phyloP scores from a whole-genome alignment of 2,888 invertebrate species.

The Cephus spinipes region DNA sequence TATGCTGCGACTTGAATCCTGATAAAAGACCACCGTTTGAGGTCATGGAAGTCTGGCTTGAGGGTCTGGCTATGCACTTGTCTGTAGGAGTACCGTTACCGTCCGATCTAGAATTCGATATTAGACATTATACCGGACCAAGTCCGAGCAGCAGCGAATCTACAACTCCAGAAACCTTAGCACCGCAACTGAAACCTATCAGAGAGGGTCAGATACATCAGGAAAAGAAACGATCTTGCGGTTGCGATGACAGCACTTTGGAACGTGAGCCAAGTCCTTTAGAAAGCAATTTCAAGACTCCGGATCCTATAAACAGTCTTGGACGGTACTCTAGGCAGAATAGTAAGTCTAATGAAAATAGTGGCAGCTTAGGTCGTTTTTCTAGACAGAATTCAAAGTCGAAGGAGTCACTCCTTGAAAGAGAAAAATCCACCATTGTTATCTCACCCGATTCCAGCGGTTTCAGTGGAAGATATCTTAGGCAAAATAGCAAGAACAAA shows the following conservation, averaged over 20 bases:
- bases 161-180: constrained; percentile 71
- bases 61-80: constrained; percentile 80
- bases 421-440: constrained; percentile 41
- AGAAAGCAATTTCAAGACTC: constrained; percentile 31
- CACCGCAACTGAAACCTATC: constrained; percentile 70
- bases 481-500: constrained; percentile 42
- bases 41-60: constrained; percentile 89
- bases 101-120: constrained; percentile 78
- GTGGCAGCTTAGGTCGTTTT: constrained; percentile 35
- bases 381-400: constrained; percentile 50
- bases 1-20: constrained; percentile 91
- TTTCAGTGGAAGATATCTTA: constrained; percentile 46
- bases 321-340: constrained; percentile 50
- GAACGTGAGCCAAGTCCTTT: constrained; percentile 52
- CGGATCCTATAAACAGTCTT: constrained; percentile 12
- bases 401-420: constrained; percentile 36
- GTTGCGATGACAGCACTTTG: constrained; percentile 62
- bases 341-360: constrained; percentile 42
- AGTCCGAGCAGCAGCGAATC: constrained; percentile 73
- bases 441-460: constrained; percentile 43
- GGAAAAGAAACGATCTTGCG: constrained; percentile 54
- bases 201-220: constrained; percentile 68
- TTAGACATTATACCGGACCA: constrained; percentile 76
- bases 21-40: constrained; percentile 93
- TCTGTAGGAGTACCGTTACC: constrained; percentile 75